These are phyloP conservation scores for Orthosia cruda DNA, from an alignment of 2,888 invertebrate genomes.

Conservation along the genomic window DNA sequence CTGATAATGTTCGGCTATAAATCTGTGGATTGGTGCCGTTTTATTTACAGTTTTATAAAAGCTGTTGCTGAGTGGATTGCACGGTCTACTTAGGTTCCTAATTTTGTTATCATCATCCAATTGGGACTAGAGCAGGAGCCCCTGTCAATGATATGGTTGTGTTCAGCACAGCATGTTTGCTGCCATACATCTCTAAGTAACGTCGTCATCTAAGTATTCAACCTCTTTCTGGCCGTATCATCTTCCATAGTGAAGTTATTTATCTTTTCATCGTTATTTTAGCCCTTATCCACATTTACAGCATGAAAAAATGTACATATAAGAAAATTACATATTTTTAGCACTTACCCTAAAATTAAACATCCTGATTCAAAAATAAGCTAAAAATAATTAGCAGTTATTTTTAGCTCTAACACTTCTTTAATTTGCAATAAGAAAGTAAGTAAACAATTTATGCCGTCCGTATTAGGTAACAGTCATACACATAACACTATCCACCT, in stretches of 20 bases:
- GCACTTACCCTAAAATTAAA: background rate
- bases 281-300: too few species aligned
- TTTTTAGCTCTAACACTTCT: conserved; percentile 12
- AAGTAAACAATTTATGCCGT: conserved; percentile 60
- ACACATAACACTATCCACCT: conserved; percentile 73
- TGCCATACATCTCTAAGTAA: background rate
- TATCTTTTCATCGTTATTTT: too few species aligned
- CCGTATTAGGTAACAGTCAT: conserved; percentile 80
- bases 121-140: too few species aligned
- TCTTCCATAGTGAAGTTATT: too few species aligned
- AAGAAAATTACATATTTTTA: too few species aligned
- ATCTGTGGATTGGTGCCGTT: conserved; percentile 35
- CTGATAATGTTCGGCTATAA: conserved; percentile 53
- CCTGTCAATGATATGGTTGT: background rate
- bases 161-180: background rate
- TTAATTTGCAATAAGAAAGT: conserved; percentile 57
- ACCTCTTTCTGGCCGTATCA: background rate
- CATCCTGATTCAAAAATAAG: background rate
- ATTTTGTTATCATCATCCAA: background rate
- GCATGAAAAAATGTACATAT: too few species aligned
- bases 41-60: conserved; percentile 22
- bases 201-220: background rate
- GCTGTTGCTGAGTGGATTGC: background rate
- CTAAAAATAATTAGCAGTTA: background rate
- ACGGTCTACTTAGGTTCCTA: background rate